These are phyloP conservation scores for Acridotheres tristis DNA, from an alignment of 2,797 vertebrate species.

Conservation along the genomic window DNA sequence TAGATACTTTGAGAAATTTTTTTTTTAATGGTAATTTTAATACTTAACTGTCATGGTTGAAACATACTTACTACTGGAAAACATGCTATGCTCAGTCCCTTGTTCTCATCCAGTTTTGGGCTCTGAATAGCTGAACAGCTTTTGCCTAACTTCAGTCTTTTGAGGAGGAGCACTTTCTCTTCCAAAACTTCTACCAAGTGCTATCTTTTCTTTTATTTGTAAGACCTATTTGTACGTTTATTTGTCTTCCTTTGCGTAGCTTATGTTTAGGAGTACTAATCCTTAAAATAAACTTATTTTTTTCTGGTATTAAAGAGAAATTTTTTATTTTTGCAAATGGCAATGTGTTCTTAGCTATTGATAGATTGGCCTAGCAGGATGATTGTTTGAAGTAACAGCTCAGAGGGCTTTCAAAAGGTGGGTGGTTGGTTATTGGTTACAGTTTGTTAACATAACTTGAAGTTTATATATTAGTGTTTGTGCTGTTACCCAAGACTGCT, in stretches of 20 bases:
- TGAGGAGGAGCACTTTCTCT: not conserved
- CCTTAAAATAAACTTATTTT: not conserved
- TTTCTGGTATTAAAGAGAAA: not conserved
- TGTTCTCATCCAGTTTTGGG: not conserved
- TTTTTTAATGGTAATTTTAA: not conserved
- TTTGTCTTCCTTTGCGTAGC: not conserved
- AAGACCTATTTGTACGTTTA: not conserved
- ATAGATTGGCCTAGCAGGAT: not conserved
- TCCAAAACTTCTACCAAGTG: not conserved
- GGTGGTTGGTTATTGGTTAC: not conserved
- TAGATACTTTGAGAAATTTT: not conserved
- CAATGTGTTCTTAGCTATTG: not conserved
- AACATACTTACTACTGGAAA: not conserved
- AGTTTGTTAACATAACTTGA: not conserved
- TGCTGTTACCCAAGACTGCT: not conserved
- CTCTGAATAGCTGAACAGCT: not conserved
- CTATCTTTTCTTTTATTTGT: not conserved
- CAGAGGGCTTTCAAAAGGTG: not conserved
- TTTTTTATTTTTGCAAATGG: not conserved
- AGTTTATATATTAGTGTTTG: not conserved
- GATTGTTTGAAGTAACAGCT: not conserved
- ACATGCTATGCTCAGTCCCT: not conserved
- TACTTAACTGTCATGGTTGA: not conserved
- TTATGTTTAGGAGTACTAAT: not conserved
- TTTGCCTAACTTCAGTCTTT: not conserved